Evolutionary conservation across 1,140 invertebrate genomes (phyloP).

Genomic region (Penaeus japonicus): DNA sequence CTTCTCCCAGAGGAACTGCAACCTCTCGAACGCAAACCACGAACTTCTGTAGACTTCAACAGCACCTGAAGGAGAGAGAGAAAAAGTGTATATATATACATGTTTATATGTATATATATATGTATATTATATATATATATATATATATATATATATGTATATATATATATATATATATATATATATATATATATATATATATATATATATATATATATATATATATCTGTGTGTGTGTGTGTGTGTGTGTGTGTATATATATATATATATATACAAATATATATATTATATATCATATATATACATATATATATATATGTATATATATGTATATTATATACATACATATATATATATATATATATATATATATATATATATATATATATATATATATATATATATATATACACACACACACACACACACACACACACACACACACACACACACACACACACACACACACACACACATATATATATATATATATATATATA

Average conservation of each 20-base stretch:
- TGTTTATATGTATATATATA: conserved; percentile 37
- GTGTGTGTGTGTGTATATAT: conserved; percentile 26
- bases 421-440: neutral
- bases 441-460: neutral
- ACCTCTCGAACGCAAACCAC: neutral
- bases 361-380: neutral
- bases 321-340: neutral
- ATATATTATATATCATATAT: neutral
- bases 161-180: conserved; percentile 40
- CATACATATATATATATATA: neutral
- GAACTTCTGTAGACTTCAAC: neutral
- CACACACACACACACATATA: neutral
- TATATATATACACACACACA: neutral
- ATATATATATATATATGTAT: conserved; percentile 40
- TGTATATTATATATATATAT: conserved; percentile 36
- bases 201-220: conserved; percentile 33
- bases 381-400: neutral
- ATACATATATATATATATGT: conserved; percentile 20
- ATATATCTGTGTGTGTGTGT: conserved; percentile 33
- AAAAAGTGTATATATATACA: conserved; percentile 34
- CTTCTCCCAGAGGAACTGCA: neutral
- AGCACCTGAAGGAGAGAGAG: too few relatives aligned
- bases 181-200: conserved; percentile 39
- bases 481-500: conserved; percentile 27
- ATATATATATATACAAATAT: conserved; percentile 23